Conservation (phyloP, 2,888 invertebrate genomes). For the Erebia palarica region DNA sequence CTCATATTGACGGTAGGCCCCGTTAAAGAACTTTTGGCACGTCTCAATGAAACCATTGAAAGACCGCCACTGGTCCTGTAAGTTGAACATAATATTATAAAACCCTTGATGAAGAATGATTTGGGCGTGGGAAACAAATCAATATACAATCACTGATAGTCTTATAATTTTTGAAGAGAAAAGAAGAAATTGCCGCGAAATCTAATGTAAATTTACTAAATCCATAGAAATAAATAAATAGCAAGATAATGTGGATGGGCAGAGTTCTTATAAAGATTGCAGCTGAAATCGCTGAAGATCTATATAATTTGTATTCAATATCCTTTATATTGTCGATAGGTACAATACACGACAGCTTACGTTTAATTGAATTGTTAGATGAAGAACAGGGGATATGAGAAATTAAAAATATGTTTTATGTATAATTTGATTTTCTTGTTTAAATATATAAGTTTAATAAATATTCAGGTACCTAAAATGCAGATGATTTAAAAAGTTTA, state of each 20-base stretch:
- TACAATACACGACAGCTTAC: constrained; percentile 60
- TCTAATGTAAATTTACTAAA: constrained; percentile 9
- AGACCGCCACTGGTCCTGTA: constrained; percentile 1
- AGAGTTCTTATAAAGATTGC: constrained; percentile 65
- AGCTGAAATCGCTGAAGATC: constrained; percentile 58
- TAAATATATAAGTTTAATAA: background rate
- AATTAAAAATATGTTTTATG: constrained; percentile 1
- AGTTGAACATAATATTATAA: constrained; percentile 1
- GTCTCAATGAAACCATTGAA: constrained; percentile 50
- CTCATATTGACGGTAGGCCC: constrained; percentile 68
- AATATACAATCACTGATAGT: background rate
- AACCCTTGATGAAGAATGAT: background rate
- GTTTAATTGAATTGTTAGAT: constrained; percentile 66
- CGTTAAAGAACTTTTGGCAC: constrained; percentile 58
- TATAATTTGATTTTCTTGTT: background rate
- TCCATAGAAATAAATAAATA: constrained; percentile 8
- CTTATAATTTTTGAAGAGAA: background rate
- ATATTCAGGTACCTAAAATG: background rate
- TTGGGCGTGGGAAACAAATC: background rate
- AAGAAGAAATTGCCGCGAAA: background rate
- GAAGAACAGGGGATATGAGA: constrained; percentile 59
- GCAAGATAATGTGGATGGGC: constrained; percentile 67
- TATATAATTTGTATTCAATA: constrained; percentile 66
- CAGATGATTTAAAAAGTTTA: no score
- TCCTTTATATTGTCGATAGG: constrained; percentile 70